Conservation (phyloP, 2,113 vertebrate species). For the Myrmecobius fasciatus region DNA sequence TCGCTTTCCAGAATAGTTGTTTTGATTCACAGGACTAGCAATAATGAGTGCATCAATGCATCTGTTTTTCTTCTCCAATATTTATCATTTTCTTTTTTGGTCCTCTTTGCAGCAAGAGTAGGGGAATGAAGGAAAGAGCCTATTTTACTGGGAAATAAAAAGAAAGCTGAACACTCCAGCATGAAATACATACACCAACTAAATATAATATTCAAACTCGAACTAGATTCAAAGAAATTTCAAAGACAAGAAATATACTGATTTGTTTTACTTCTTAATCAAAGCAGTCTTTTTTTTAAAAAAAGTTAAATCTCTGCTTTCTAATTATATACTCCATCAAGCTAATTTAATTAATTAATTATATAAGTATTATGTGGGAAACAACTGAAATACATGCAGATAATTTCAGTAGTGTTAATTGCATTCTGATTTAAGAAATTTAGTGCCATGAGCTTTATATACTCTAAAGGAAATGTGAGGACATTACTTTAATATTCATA, state of each 20-base stretch:
- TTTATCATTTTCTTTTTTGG: too few species aligned
- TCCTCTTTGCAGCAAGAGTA: background rate
- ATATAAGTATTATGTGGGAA: conserved; percentile 70
- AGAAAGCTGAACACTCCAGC: conserved; percentile 5
- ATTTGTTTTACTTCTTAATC: conserved; percentile 79
- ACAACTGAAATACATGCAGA: conserved; percentile 70
- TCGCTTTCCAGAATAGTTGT: too few species aligned
- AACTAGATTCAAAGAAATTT: conserved; percentile 73
- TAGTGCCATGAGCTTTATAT: conserved; percentile 68
- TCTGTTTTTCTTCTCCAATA: too few species aligned
- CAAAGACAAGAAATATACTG: conserved; percentile 62
- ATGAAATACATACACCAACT: conserved; percentile 41
- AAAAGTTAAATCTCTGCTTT: conserved; percentile 74
- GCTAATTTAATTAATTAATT: conserved; percentile 81
- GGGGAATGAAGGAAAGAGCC: background rate
- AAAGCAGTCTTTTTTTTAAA: conserved; percentile 63
- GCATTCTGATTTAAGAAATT: conserved; percentile 75
- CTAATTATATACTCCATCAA: conserved; percentile 81
- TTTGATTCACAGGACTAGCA: too few species aligned
- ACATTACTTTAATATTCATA: conserved; percentile 38
- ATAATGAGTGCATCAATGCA: too few species aligned
- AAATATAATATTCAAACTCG: conserved; percentile 54
- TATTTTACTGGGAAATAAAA: fast-evolving
- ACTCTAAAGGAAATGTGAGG: conserved; percentile 45
- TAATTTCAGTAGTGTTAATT: conserved; percentile 75